Percentiles rank a stretch among this genome's conserved stretches.
phyloP scores from a whole-genome alignment of 2,888 invertebrate species.

The Xestia sexstrigata region DNA sequence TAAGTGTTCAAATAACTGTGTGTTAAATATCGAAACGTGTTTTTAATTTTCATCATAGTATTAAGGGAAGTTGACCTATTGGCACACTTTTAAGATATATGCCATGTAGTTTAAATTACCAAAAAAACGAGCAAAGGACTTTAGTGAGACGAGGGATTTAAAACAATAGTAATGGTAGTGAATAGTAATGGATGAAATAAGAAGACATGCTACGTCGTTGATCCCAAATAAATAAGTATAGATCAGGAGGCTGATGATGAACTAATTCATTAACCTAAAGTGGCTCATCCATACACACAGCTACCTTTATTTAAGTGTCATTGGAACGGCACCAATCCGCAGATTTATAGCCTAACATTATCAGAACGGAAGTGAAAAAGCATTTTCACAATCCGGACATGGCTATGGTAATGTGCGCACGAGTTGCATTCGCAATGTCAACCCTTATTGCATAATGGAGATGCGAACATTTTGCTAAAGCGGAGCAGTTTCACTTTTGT shows the following conservation, averaged over 20 bases:
- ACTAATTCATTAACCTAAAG: background rate
- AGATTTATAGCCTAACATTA: constrained; percentile 55
- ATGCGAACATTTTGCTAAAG: constrained; percentile 83
- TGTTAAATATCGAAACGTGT: background rate
- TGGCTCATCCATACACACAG: background rate
- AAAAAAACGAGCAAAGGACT: background rate
- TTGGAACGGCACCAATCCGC: constrained; percentile 22
- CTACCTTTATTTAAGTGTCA: constrained; percentile 19
- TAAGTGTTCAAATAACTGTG: constrained; percentile 5
- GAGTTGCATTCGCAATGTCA: constrained; percentile 76
- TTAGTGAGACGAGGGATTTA: background rate
- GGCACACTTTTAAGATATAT: background rate
- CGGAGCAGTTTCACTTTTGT: constrained; percentile 84
- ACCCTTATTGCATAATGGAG: constrained; percentile 88
- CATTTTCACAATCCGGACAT: constrained; percentile 89
- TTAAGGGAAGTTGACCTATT: background rate
- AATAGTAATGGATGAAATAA: background rate
- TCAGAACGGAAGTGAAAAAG: constrained; percentile 86
- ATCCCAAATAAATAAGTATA: background rate
- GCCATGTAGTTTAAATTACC: background rate
- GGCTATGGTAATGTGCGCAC: constrained; percentile 77
- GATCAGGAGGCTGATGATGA: background rate
- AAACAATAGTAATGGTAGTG: background rate
- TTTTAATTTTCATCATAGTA: background rate
- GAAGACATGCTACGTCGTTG: background rate